Base-by-base conservation (phyloP, 2,888 invertebrate genomes). In the Apamea anceps region DNA sequence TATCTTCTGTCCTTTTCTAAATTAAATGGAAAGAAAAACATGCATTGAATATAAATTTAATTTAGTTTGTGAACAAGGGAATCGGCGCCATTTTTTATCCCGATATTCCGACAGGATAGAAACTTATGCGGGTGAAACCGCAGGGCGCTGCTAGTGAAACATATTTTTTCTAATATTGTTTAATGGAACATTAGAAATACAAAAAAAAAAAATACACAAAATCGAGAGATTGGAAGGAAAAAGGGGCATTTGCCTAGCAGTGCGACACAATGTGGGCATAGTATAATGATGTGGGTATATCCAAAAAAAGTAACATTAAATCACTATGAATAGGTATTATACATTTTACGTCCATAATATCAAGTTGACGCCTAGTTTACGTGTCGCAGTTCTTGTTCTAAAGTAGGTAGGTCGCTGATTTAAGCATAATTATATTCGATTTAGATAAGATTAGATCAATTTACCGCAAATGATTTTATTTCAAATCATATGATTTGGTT, bases 401-500 rank as follows among this genome's bases (percentile, higher is more conserved):
- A 79, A 86, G 71, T 81, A 88, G 70, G 67, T 79, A 82, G 80
- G 87, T 75, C 85, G 74, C 72, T 73, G 71, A 76, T 81, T 85
- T 76, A 87, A 67, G 70, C 57, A 79, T 87, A 85, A 86, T 85
- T 87, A 85, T 75, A 81, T 79, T 86, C 80, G 75, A 79, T 87
- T 82, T 84, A 82, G 87, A 86, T 86, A 84, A 83, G 86, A 88
- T 88, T 76, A 84, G 45, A 77, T 80, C 79, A 78, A 80, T 86
- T 88, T 81, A 81, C 78, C 79, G 86, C 76, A 82, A 86, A 88
- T 83, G 73, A 77, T 86, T 87, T 86, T 79, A 87, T 88, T 88
- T 84, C 70, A 76, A 86, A 83, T 82, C 66, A 79, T 76, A 85
- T 87, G 81, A 85, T 83, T 63, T 74, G 67, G 28, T 80, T 78